Evolutionary conservation across 2,113 vertebrate species (phyloP), one percentile per base, ranked within the genome.

Genomic region (Colistium nudipinnis): DNA sequence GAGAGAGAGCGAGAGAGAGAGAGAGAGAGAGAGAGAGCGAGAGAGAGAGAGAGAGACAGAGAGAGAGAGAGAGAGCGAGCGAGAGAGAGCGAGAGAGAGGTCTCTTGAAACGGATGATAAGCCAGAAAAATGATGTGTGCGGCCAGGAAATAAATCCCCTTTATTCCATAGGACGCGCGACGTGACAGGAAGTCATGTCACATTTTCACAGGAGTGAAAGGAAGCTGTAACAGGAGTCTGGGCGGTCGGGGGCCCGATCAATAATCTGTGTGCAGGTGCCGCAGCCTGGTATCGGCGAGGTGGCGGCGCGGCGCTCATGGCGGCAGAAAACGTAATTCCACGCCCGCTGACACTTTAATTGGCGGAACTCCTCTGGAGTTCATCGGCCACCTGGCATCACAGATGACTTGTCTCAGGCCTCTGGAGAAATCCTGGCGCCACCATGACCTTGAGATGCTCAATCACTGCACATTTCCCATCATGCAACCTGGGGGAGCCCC

Each of bases 381-480:
- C 76, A 63, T 79, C 73, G 83, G 71, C 68, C 84, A 76, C 49
- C 69, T 73, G 75, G 73, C 67, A 63, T 45, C 0, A 24, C 45
- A 20, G 53, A 80, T 51, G 73, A 81, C 72, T 80, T 57, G n/a
- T n/a, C 45, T 74, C 70, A 66, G 66, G 14, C 69, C 83, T 69
- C 83, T 63, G 30, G 82, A 78, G 81, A 61, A 84, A 83, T 71
- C 48, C 62, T 49, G 56, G n/a, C 0, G 12, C 24, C 39, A n/a
- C 52, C 17, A 49, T 74, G 83, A 87, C 89, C 85, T 89, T 85
- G 85, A n/a, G n/a, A 86, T 61, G 83, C 76, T 76, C 63, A 73
- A 59, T 57, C 11, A 3, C 53, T 20, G 67, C 69, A 60, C 80
- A 74, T 78, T 83, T 83, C 57, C 66, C 63, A 73, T 71, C 62